Base-by-base conservation (phyloP, 2,888 invertebrate species). In the Eristalinus aeneus region DNA sequence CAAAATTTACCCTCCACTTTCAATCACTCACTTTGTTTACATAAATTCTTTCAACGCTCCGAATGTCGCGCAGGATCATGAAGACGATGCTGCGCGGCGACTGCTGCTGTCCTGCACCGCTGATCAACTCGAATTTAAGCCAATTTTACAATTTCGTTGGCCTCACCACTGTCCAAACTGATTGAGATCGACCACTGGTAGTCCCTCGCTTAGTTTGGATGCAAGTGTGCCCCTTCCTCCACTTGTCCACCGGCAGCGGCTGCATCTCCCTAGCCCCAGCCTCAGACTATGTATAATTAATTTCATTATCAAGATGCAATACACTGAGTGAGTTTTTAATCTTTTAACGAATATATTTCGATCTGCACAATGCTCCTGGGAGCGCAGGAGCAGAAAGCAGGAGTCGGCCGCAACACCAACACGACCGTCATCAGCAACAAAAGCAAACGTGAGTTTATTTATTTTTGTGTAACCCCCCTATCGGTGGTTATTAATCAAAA, bases 281-380 rank as follows among this genome's bases (percentile, higher is more conserved):
- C 58, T 69, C 77, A 77, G 88, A 88, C 88, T 88, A 88, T 88
- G 89, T 89, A 89, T 89, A 89, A 89, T 89, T 89, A 89, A 89
- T 89, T 88, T 89, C 64, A 77, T 86, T 89, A 89, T 89, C 89
- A 88, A 88, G 89, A 88, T 89, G 88, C 88, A 88, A 89, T 85
- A 87, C 87, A 88, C 84, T 84, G 84, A 87, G 84, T 84, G 79
- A 87, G 88, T 88, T 88, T 85, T 88, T 84, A 87, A 89, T 88
- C 89, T 89, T 83, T 88, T 89, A 89, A 89, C 88, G 89, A 89
- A 89, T 88, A 88, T 88, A 88, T 88, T 88, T 87, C 85, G 88
- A 89, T 89, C 89, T 88, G 86, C 77, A 76, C 46, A 46, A 46
- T 46, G 73, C 64, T 78, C 82, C 39, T 65, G 61, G 61, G 82